Evolutionary conservation across 2,797 vertebrate genomes (phyloP).

Genomic region (Austrolebias charrua): DNA sequence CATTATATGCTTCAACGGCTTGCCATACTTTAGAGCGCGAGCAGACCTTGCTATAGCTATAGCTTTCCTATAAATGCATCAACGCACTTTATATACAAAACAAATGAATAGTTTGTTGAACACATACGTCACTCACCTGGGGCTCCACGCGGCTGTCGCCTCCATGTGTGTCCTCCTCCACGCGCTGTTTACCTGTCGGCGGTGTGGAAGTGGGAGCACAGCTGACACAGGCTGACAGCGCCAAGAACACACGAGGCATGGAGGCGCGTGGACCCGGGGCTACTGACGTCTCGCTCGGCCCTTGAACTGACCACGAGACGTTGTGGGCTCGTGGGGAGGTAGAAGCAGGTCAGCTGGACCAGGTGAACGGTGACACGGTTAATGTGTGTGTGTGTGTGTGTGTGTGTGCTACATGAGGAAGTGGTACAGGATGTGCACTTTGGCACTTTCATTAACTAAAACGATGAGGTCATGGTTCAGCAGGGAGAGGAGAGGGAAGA

Average conservation of each 20-base stretch:
- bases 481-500: constrained; percentile 45
- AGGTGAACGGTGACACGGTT: constrained; percentile 37
- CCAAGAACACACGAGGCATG: constrained; percentile 48
- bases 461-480: constrained; percentile 91
- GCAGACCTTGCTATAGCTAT: no score
- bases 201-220: constrained; percentile 30
- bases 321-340: constrained; percentile 3
- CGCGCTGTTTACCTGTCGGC: constrained; percentile 69
- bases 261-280: constrained; percentile 13
- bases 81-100: constrained; percentile 15
- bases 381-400: constrained; percentile 23
- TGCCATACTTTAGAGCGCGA: background rate
- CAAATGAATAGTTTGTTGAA: background rate
- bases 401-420: constrained; percentile 50
- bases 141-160: constrained; percentile 52
- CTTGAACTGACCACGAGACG: background rate
- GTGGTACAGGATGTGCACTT: constrained; percentile 74
- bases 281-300: constrained; percentile 15
- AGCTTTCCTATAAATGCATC: background rate
- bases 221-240: constrained; percentile 67
- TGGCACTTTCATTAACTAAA: constrained; percentile 82
- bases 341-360: constrained; percentile 51
- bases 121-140: constrained; percentile 57
- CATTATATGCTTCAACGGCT: background rate
- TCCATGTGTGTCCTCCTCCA: constrained; percentile 71